Base-by-base conservation (phyloP, 2,797 vertebrate species). In the Bovichtus variegatus region DNA sequence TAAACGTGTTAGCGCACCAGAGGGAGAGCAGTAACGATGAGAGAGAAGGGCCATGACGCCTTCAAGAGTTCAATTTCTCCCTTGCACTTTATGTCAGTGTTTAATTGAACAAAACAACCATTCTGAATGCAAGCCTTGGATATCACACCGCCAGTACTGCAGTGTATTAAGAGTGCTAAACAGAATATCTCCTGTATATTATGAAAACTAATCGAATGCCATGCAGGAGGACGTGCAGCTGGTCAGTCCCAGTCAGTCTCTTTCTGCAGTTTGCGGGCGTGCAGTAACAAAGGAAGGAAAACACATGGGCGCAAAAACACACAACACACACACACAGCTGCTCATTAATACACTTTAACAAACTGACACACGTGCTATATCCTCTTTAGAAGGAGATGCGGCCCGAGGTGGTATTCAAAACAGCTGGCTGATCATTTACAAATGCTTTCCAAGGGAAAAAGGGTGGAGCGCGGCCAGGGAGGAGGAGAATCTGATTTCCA, bases 361-460 rank as follows among this genome's bases (percentile, higher is more conserved):
- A 63, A 77, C 58, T 25, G 36, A 71, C 62, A 87, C 75, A 79
- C 72, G 50, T 5, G 63, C 64, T 47, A 16, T 36, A 38, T 70
- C 55, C 51, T 84, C 68, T 68, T 29, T 84, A 86, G 70, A 55
- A 57, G 66, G 54, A 61, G 67, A 60, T 13, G 46, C 65, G 73
- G 50, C 87, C 47, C 0, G 27, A 69, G 67, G 69, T 25, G 3
- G 19, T 70, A 88, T 90, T 94, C 89, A 94, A 91, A 95, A 68
- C 89, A 85, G 90, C 77, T 73, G 82, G 78, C 76, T 76, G 82
- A 81, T 86, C 57, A 90, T 94, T 95, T 93, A 90, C 94, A 93
- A 92, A 87, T 90, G 78, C 69, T 92, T 94, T 91, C 80, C 87
- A 84, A 73, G 77, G 86, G 55, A 84, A 90, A 55, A 23, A 62